These are phyloP conservation scores for Stegodyphus mimosarum DNA, from an alignment of 1,140 invertebrate genomes.

Conservation along the genomic window DNA sequence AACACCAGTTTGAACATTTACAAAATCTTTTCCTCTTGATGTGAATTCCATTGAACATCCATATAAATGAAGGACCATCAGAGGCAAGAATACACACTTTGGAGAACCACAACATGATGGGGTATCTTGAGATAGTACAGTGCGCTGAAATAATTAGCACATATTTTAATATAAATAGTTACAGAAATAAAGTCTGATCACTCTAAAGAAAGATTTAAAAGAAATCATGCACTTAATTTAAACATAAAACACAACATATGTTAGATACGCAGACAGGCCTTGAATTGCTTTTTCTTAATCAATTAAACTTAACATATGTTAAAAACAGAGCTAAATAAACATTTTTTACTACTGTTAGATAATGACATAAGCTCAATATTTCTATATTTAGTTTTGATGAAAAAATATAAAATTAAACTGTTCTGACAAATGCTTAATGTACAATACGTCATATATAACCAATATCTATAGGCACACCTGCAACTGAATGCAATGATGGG, in stretches of 20 bases:
- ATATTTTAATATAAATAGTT: not conserved
- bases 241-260: not conserved
- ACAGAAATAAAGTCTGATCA: not conserved
- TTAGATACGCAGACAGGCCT: not conserved
- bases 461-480: too few relatives aligned
- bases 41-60: slow-evolving; percentile 68
- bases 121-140: slow-evolving; percentile 62
- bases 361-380: too few relatives aligned
- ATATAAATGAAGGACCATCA: slow-evolving; percentile 67
- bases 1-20: slow-evolving; percentile 69
- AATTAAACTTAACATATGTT: too few relatives aligned
- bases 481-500: too few relatives aligned
- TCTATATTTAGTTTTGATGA: too few relatives aligned
- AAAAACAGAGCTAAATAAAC: too few relatives aligned
- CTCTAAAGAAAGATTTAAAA: not conserved
- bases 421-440: too few relatives aligned
- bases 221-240: not conserved
- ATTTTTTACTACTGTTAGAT: too few relatives aligned
- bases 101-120: slow-evolving; percentile 58
- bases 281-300: too few relatives aligned
- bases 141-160: not conserved
- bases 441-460: too few relatives aligned
- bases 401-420: too few relatives aligned
- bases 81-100: slow-evolving; percentile 66
- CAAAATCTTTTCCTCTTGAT: slow-evolving; percentile 66